A percentile compares a stretch with the other conserved stretches of the same genome.
These are phyloP conservation scores for Chelonus formosanus DNA, from an alignment of 2,888 invertebrate genomes.

Conservation along the genomic window DNA sequence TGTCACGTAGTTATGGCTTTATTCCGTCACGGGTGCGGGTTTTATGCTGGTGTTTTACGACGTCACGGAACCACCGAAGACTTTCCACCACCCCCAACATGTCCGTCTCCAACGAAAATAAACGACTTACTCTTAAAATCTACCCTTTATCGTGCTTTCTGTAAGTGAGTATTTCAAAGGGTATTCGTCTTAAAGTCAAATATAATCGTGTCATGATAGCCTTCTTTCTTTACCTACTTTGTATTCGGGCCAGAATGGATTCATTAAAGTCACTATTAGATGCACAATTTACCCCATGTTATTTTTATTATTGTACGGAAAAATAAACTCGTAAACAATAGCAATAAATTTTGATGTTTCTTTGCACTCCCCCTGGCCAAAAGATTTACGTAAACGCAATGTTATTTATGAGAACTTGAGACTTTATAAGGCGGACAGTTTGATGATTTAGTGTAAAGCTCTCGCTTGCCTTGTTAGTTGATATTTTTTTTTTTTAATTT, in stretches of 20 bases:
- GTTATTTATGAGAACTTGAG: conserved; percentile 46
- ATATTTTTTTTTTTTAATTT: background rate
- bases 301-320: background rate
- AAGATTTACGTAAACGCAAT: conserved; percentile 54
- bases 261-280: no score
- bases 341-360: conserved; percentile 14
- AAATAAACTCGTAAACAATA: conserved; percentile 9
- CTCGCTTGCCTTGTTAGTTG: conserved; percentile 5
- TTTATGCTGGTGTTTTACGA: conserved; percentile 46
- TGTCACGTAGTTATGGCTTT: conserved; percentile 35
- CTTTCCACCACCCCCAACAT: conserved; percentile 18
- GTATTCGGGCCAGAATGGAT: no score
- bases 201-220: background rate
- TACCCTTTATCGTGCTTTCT: background rate
- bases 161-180: conserved; percentile 13
- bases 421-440: conserved; percentile 17
- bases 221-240: background rate
- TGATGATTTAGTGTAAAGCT: conserved; percentile 14
- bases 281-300: no score
- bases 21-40: conserved; percentile 51
- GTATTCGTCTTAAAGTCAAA: background rate
- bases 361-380: conserved; percentile 27
- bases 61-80: conserved; percentile 35
- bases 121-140: conserved; percentile 14
- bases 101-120: conserved; percentile 7